Evolutionary conservation across 2,113 vertebrate genomes (phyloP).

Genomic region (Lagopus leucura): DNA sequence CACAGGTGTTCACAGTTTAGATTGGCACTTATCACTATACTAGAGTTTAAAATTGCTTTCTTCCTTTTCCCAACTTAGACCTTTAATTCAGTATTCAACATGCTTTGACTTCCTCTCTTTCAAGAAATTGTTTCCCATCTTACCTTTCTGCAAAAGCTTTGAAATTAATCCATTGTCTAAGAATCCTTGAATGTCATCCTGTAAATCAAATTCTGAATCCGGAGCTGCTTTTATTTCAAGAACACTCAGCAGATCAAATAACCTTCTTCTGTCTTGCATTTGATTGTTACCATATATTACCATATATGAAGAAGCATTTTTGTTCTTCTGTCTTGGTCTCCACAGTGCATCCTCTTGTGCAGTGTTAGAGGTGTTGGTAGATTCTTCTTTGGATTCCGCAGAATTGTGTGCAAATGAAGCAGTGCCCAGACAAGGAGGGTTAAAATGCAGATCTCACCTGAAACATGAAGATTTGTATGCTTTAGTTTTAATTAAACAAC

Average conservation of each 20-base stretch:
- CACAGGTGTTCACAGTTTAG: background rate
- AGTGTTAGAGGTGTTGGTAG: background rate
- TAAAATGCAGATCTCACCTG: background rate
- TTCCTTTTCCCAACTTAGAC: background rate
- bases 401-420: background rate
- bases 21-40: rapidly evolving
- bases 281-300: background rate
- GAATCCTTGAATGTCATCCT: background rate
- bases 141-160: background rate
- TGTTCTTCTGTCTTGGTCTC: background rate
- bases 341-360: background rate
- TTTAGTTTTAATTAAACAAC: background rate
- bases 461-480: background rate
- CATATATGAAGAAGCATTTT: background rate
- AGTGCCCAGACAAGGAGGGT: background rate
- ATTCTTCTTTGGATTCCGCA: background rate
- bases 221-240: background rate
- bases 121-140: background rate
- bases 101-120: background rate
- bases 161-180: background rate
- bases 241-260: background rate
- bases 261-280: background rate
- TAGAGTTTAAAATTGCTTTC: background rate
- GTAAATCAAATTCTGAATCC: background rate
- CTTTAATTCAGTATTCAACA: background rate